Percentiles rank a stretch among this genome's conserved stretches.
Evolutionary conservation across 2,113 vertebrate species (phyloP).

Genomic region (Panthera leo): DNA sequence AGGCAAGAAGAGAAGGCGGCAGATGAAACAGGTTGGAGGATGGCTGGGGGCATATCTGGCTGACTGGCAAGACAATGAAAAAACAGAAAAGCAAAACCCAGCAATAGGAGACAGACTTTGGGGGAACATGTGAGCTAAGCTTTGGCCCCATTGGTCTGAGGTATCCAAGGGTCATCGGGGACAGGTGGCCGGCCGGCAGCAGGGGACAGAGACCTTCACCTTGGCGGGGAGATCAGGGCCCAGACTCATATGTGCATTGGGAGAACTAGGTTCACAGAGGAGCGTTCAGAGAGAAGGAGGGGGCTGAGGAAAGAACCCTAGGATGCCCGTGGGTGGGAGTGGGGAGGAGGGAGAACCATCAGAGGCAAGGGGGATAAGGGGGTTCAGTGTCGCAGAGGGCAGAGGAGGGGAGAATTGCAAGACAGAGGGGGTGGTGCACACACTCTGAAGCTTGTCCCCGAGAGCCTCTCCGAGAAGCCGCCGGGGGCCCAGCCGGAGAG

Average conservation of each 20-base stretch:
- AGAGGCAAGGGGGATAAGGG: not conserved
- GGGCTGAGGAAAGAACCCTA: not conserved
- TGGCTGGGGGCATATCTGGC: not conserved
- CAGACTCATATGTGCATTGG: not conserved
- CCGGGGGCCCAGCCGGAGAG: not conserved
- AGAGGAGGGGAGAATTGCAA: not conserved
- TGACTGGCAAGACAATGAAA: not conserved
- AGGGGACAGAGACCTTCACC: not conserved
- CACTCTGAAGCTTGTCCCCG: fast-evolving
- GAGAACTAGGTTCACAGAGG: not conserved
- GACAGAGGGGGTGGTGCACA: not conserved
- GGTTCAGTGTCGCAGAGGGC: not conserved
- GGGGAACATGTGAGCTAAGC: not conserved
- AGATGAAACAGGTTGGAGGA: not conserved
- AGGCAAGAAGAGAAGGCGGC: not conserved
- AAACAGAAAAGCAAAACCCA: not conserved
- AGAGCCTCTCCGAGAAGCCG: not conserved
- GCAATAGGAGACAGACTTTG: not conserved
- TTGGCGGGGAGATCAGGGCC: not conserved
- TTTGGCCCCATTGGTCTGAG: not conserved
- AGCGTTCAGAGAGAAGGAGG: not conserved
- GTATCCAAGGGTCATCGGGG: not conserved
- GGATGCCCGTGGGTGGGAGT: not conserved
- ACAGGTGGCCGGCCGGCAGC: not conserved
- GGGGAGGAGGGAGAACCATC: not conserved